Evolutionary conservation across 1,140 invertebrate genomes (phyloP).

Genomic region (Odontomachus brunneus): DNA sequence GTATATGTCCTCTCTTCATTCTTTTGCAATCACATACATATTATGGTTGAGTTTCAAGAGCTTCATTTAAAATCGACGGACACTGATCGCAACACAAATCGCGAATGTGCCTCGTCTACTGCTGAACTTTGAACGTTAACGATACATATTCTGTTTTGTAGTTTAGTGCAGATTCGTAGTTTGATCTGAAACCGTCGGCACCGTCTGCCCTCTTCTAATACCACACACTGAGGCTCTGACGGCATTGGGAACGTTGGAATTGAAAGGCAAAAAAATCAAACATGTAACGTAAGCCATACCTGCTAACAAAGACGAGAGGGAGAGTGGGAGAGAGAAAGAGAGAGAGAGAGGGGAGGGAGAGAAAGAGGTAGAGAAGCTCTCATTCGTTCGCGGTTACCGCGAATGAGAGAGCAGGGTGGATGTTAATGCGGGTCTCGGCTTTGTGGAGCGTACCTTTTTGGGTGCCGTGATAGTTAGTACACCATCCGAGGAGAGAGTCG

Average conservation of each 20-base stretch:
- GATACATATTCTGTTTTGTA: slow-evolving; percentile 75
- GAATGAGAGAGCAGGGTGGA: slow-evolving; percentile 58
- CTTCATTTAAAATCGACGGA: slow-evolving; percentile 60
- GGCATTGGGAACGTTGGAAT: slow-evolving; percentile 65
- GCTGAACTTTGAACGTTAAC: slow-evolving; percentile 51
- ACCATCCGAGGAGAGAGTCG: slow-evolving; percentile 87
- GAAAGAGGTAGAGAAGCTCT: slow-evolving; percentile 25
- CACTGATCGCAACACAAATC: background rate
- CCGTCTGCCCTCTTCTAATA: slow-evolving; percentile 72
- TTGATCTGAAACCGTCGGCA: slow-evolving; percentile 77
- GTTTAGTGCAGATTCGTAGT: slow-evolving; percentile 78
- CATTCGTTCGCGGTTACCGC: slow-evolving; percentile 67
- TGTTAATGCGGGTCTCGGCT: slow-evolving; percentile 50
- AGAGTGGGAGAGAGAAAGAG: slow-evolving; percentile 24
- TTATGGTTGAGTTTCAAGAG: slow-evolving; percentile 19
- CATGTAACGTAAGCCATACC: slow-evolving; percentile 51
- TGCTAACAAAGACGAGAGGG: slow-evolving; percentile 38
- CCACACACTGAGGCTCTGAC: slow-evolving; percentile 58
- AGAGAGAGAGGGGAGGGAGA: slow-evolving; percentile 14
- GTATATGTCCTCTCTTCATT: background rate
- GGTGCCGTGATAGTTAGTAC: slow-evolving; percentile 86
- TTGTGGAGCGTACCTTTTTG: slow-evolving; percentile 80
- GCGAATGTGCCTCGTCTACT: slow-evolving; percentile 59
- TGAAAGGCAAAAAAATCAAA: slow-evolving; percentile 56
- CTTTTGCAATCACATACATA: background rate